Percentiles rank a stretch among this genome's conserved stretches.
These are phyloP conservation scores for Callipepla californica DNA, from an alignment of 2,113 vertebrate species.

Conservation along the genomic window DNA sequence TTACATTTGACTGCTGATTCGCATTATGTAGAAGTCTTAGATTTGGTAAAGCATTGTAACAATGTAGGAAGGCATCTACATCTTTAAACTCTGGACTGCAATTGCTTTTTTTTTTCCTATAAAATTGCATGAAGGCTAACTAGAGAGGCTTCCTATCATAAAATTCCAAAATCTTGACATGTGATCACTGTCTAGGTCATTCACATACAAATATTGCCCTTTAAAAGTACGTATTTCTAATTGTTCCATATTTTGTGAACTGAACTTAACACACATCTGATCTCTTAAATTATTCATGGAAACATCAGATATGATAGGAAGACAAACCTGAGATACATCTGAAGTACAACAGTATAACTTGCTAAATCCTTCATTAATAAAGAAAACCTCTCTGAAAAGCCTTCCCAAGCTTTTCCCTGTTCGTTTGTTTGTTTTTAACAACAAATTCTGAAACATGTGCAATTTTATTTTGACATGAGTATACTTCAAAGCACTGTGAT, in stretches of 20 bases:
- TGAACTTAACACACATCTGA: conserved; percentile 65
- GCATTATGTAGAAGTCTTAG: conserved; percentile 80
- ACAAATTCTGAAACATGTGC: conserved; percentile 80
- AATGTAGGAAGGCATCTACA: conserved; percentile 88
- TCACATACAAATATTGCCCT: conserved; percentile 66
- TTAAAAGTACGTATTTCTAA: conserved; percentile 24
- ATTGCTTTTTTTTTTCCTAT: conserved; percentile 76
- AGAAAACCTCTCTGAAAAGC: conserved; percentile 84
- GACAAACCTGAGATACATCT: conserved; percentile 96
- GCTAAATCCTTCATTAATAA: conserved; percentile 79
- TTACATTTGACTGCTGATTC: conserved; percentile 83
- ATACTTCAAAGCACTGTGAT: conserved; percentile 78
- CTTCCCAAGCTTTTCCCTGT: conserved; percentile 75
- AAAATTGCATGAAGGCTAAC: conserved; percentile 84
- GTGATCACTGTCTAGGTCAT: conserved; percentile 31
- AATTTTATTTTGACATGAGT: conserved; percentile 77
- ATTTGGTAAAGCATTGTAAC: conserved; percentile 90
- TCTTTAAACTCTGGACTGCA: conserved; percentile 78
- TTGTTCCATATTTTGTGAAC: conserved; percentile 55
- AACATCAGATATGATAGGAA: conserved; percentile 91
- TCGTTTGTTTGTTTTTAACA: conserved; percentile 72
- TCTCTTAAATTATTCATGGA: conserved; percentile 70
- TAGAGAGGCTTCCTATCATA: conserved; percentile 82
- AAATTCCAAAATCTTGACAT: conserved; percentile 69
- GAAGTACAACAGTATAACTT: conserved; percentile 85